Evolutionary conservation across 1,140 invertebrate genomes (phyloP).

Genomic region (Latrodectus geometricus): DNA sequence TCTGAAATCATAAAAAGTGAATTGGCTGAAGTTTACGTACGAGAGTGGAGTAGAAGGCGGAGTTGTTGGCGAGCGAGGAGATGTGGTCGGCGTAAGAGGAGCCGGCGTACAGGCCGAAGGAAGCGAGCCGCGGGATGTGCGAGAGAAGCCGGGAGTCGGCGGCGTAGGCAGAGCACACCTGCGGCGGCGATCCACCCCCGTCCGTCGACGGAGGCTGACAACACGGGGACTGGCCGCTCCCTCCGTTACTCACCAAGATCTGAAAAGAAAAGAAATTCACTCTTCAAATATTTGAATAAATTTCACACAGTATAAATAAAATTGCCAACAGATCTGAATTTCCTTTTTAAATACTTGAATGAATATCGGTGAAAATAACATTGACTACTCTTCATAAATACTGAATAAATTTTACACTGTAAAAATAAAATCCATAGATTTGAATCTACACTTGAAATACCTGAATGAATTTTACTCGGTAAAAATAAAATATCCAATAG

Average conservation of each 20-base stretch:
- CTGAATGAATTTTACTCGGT: too few species aligned
- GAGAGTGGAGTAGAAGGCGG: constrained; percentile 31
- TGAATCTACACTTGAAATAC: too few species aligned
- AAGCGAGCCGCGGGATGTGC: background rate
- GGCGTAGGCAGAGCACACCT: constrained; percentile 4
- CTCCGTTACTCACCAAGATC: background rate
- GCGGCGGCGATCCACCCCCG: background rate
- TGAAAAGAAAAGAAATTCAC: background rate
- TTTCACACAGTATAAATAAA: too few species aligned
- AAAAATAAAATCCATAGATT: too few species aligned
- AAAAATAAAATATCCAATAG: too few species aligned
- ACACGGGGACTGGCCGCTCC: background rate
- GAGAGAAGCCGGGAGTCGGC: constrained; percentile 31
- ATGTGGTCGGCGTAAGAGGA: constrained; percentile 12
- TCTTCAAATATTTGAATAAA: too few species aligned
- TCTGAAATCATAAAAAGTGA: too few species aligned
- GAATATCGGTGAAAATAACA: too few species aligned
- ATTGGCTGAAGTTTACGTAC: constrained; percentile 10
- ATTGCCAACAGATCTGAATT: too few species aligned
- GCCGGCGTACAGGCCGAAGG: constrained; percentile 31
- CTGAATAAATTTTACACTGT: too few species aligned
- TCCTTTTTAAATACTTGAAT: too few species aligned
- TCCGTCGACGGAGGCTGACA: background rate
- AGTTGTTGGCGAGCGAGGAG: background rate
- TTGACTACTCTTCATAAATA: too few species aligned